Percentiles rank a stretch among this genome's conserved stretches.
phyloP scores from a whole-genome alignment of 2,113 vertebrate species.

The Amphiprion ocellaris region DNA sequence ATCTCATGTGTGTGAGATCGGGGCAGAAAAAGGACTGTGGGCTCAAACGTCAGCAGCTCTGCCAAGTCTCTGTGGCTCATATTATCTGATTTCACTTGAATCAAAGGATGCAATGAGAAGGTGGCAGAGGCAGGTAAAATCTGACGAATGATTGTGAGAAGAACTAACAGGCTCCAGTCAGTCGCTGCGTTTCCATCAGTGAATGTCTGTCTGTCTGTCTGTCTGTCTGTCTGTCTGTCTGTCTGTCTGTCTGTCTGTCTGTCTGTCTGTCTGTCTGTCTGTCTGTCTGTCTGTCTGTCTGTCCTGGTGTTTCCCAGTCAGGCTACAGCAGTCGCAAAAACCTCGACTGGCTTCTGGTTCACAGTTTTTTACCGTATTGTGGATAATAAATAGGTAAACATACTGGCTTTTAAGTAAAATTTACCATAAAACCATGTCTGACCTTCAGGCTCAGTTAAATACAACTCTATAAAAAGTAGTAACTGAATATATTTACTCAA shows the following conservation, averaged over 20 bases:
- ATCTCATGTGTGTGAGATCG: slow-evolving; percentile 66
- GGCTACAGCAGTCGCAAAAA: slow-evolving; percentile 9
- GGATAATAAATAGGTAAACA: no score
- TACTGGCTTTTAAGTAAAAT: no score
- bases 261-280: slow-evolving; percentile 40
- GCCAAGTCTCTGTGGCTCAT: slow-evolving; percentile 49
- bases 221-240: slow-evolving; percentile 31
- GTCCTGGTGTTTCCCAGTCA: not conserved
- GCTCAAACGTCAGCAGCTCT: slow-evolving; percentile 2
- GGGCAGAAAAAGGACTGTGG: not conserved
- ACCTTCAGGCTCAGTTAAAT: no score
- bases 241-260: slow-evolving; percentile 59
- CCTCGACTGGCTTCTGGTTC: not conserved
- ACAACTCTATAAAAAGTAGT: no score
- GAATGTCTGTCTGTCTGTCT: slow-evolving; percentile 40
- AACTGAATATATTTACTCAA: no score
- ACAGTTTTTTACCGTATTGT: not conserved
- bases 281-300: slow-evolving; percentile 38
- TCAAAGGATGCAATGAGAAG: slow-evolving; percentile 62
- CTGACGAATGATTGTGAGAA: slow-evolving; percentile 64
- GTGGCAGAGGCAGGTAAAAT: slow-evolving; percentile 70
- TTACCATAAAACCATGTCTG: no score
- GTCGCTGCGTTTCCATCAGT: slow-evolving; percentile 54
- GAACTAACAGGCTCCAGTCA: slow-evolving; percentile 24
- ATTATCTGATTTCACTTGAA: slow-evolving; percentile 54